Percentiles rank a stretch among this genome's conserved stretches.
Conservation (phyloP, 2,888 invertebrate species). For the Acronicta leporina region DNA sequence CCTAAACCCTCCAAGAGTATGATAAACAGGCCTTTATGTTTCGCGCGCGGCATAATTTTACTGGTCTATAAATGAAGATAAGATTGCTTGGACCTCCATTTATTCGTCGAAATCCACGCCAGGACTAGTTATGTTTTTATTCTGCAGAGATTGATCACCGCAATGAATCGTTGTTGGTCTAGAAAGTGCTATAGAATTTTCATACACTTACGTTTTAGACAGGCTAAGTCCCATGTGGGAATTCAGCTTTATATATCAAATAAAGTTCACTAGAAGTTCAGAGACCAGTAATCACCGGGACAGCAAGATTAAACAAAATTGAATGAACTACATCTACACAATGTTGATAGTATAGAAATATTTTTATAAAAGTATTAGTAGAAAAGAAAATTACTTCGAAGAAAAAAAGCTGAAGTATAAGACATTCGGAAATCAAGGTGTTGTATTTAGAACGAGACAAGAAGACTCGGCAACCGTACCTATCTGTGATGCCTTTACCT, state of each 20-base stretch:
- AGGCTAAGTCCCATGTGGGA: constrained; percentile 23
- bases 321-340: no score
- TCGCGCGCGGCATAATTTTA: constrained; percentile 81
- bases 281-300: background rate
- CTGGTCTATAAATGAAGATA: constrained; percentile 86
- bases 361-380: no score
- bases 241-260: constrained; percentile 46
- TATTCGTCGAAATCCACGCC: constrained; percentile 70
- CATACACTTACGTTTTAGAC: constrained; percentile 36
- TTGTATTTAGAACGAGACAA: no score
- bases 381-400: no score
- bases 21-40: constrained; percentile 82
- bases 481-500: constrained; percentile 20
- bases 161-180: constrained; percentile 53
- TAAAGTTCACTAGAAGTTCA: no score
- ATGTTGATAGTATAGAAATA: no score
- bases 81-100: constrained; percentile 76
- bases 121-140: constrained; percentile 73
- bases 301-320: no score
- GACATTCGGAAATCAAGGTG: no score
- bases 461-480: no score
- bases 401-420: no score
- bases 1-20: constrained; percentile 78
- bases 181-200: constrained; percentile 34
- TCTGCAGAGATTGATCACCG: constrained; percentile 70